Conservation (phyloP, 2,888 invertebrate genomes). For the Eupelmus urozonus region DNA sequence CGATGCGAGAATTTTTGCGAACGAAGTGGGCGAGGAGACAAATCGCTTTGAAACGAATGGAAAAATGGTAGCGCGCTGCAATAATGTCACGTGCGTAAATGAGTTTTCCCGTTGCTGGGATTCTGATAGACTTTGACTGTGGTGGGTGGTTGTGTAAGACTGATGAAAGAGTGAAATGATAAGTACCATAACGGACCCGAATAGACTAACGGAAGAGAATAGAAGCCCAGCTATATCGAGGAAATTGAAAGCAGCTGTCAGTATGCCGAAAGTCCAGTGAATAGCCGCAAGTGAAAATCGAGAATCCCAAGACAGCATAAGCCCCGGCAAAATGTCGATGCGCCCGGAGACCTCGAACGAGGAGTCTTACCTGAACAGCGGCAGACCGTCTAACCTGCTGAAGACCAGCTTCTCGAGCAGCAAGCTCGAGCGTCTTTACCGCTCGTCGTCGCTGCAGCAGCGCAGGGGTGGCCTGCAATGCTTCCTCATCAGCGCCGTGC, state of each 20-base stretch:
- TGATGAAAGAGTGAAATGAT: too few species aligned
- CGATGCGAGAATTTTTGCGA: neutral
- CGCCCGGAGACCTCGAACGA: constrained; percentile 72
- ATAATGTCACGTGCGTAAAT: constrained; percentile 7
- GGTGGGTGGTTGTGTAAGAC: too few species aligned
- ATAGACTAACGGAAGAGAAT: too few species aligned
- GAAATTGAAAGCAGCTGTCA: neutral
- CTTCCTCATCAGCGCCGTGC: constrained; percentile 83
- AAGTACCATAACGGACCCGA: too few species aligned
- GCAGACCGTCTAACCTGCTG: constrained; percentile 74
- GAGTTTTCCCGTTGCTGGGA: too few species aligned
- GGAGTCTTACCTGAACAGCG: constrained; percentile 74
- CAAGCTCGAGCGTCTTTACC: constrained; percentile 84
- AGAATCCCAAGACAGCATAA: too few species aligned
- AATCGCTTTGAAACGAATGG: neutral
- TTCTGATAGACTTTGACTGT: too few species aligned
- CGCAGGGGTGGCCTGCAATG: constrained; percentile 85
- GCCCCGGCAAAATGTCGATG: constrained; percentile 67
- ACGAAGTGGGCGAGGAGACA: neutral
- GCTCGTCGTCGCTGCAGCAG: constrained; percentile 85
- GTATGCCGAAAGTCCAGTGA: neutral
- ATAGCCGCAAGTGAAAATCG: neutral
- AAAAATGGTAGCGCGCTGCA: constrained; percentile 4
- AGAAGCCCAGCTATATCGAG: too few species aligned
- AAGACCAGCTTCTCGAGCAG: constrained; percentile 81